Base-by-base conservation (phyloP, 1,140 invertebrate genomes). In the Drosophila guanche region DNA sequence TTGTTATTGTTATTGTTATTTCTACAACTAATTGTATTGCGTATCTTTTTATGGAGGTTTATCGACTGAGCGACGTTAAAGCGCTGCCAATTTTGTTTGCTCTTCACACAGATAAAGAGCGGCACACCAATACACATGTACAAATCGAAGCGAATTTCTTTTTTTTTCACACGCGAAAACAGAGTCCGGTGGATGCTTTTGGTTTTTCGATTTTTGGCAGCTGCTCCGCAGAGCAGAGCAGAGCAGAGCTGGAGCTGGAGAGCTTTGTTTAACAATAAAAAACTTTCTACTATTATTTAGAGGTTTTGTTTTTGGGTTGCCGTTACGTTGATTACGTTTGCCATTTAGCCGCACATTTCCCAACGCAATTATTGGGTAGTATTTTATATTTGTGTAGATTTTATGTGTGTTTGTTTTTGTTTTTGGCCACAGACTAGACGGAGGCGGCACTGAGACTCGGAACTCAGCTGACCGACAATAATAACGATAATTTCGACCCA, bases 221-320 rank as follows among this genome's bases (percentile, higher is more conserved):
- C 58, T 60, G 48, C 33, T 62, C 52, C 65, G 77, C 54, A 54
- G 67, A 76, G 33, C 33, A 65, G 76, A 83, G 57, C 23, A 25
- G 66, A 67, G 2, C 25, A 27, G 25, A 27, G 25, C 25, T n/a
- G 5, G 25, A 5, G 33, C 33, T 37, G 16, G 16, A 4, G 33
- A 37, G 33, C 33, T 37, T 37, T 37, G 8, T 12, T 37, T 86
- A 77, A 85, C 57, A 80, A 85, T 75, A 77, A 74, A 85, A 37
- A 85, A 85, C 81, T 85, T 85, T 85, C 81, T 85, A 85, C 68
- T 62, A 71, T 85, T 85, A 85, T 79, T 72, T 85, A 69, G 69
- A 37, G 3, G 33, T 37, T 37, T 37, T 37, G 33, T 42, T 74
- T 14, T 68, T 66, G 58, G 0, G 45, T 43, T 58, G 40, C 52